phyloP scores from a whole-genome alignment of 2,888 invertebrate species.

The Eurytoma adleriae region DNA sequence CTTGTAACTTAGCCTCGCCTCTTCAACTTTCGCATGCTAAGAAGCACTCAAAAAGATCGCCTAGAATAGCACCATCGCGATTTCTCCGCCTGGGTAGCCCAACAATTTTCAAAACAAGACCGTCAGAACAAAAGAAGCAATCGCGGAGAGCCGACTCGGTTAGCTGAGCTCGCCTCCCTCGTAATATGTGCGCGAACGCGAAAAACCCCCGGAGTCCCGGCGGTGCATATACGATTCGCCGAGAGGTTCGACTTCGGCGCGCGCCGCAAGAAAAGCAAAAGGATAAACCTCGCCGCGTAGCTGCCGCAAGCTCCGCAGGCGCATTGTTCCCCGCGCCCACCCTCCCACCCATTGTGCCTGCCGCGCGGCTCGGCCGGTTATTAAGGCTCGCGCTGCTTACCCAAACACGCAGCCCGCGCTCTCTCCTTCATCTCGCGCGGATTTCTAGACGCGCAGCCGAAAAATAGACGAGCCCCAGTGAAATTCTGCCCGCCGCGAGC shows the following conservation, averaged over 20 bases:
- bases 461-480: no score
- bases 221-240: not conserved
- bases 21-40: no score
- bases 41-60: no score
- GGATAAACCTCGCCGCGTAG: slow-evolving; percentile 5
- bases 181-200: not conserved
- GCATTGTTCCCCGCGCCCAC: slow-evolving; percentile 38
- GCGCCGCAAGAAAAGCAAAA: slow-evolving; percentile 32
- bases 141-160: no score
- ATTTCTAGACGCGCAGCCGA: not conserved
- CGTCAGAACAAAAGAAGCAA: no score
- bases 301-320: not conserved
- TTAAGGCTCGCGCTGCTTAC: slow-evolving; percentile 19
- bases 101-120: no score
- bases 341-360: slow-evolving; percentile 13
- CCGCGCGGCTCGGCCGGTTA: slow-evolving; percentile 12
- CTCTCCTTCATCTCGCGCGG: not conserved
- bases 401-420: slow-evolving; percentile 21
- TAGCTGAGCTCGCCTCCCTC: no score
- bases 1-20: no score
- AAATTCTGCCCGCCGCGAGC: no score
- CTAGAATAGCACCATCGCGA: no score
- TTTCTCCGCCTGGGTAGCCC: no score
- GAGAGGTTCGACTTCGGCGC: not conserved
- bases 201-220: not conserved